Conservation (phyloP, 2,888 invertebrate species). For the Drosophila percnosoma region DNA sequence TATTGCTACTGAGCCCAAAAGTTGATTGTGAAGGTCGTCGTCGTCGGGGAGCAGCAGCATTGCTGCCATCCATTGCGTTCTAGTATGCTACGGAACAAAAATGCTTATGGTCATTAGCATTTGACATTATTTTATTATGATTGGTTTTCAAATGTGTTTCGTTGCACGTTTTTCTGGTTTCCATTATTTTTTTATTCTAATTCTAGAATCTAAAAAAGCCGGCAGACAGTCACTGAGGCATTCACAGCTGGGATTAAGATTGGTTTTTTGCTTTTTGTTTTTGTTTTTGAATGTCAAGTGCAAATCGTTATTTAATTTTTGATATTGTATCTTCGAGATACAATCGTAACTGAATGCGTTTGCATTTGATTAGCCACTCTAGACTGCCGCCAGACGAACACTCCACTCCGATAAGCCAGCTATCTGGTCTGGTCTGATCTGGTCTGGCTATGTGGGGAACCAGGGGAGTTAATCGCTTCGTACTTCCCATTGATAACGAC, state of each 20-base stretch:
- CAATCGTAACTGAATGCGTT: slow-evolving; percentile 18
- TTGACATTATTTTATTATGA: slow-evolving; percentile 8
- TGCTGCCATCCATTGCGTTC: too few species aligned
- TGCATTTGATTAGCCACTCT: slow-evolving; percentile 57
- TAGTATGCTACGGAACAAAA: neutral
- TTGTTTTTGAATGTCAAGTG: slow-evolving; percentile 34
- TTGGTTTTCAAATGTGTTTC: slow-evolving; percentile 27
- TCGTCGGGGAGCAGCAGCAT: neutral
- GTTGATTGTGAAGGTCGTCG: slow-evolving; percentile 34
- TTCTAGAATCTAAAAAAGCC: slow-evolving; percentile 8
- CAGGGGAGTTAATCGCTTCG: neutral
- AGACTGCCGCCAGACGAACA: slow-evolving; percentile 58
- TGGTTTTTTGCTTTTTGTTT: neutral
- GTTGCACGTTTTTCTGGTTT: slow-evolving; percentile 65
- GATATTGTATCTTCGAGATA: slow-evolving; percentile 36
- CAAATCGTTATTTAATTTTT: slow-evolving; percentile 22
- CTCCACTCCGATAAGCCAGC: slow-evolving; percentile 23
- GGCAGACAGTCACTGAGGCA: slow-evolving; percentile 21
- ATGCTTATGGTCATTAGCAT: slow-evolving; percentile 5
- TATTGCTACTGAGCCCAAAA: neutral
- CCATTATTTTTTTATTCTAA: neutral
- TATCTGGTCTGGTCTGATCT: neutral
- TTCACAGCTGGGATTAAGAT: neutral
- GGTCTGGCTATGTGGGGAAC: neutral
- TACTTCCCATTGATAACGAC: slow-evolving; percentile 47